Conservation (phyloP, 2,113 vertebrate species). For the Microcebus murinus region DNA sequence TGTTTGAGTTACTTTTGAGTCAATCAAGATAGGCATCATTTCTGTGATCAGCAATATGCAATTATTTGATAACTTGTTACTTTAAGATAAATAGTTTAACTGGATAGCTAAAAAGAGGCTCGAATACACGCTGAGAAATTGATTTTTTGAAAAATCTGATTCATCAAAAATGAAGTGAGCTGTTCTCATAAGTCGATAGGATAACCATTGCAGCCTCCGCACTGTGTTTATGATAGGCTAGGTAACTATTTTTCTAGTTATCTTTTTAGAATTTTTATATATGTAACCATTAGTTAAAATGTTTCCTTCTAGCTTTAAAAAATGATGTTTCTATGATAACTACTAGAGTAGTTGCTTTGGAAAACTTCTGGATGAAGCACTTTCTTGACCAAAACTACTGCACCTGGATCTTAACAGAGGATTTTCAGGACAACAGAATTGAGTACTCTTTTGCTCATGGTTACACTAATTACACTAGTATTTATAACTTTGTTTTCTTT, state of each 20-base stretch:
- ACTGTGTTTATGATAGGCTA: too few relatives aligned
- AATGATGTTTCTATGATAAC: background rate
- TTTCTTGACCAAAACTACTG: slow-evolving; percentile 42
- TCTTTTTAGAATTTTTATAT: slow-evolving; percentile 42
- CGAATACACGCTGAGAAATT: slow-evolving; percentile 40
- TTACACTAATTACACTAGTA: background rate
- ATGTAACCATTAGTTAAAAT: slow-evolving; percentile 60
- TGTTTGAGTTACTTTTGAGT: slow-evolving; percentile 31
- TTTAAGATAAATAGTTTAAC: slow-evolving; percentile 63
- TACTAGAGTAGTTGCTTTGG: background rate
- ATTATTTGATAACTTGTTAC: slow-evolving; percentile 62
- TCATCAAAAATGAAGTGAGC: background rate
- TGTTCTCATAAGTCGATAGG: background rate
- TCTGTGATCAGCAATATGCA: slow-evolving; percentile 43
- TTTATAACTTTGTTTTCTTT: background rate
- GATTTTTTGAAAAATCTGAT: slow-evolving; percentile 33
- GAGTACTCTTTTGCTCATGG: background rate
- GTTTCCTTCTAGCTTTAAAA: slow-evolving; percentile 30
- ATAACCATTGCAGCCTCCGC: background rate
- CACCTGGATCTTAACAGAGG: background rate
- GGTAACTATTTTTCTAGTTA: background rate
- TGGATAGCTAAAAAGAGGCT: slow-evolving; percentile 6
- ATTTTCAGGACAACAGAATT: background rate
- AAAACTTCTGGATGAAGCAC: slow-evolving; percentile 42
- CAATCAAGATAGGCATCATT: slow-evolving; percentile 21